Evolutionary conservation across 2,888 invertebrate genomes (phyloP), one percentile per base, ranked within the genome.

Genomic region (Polydrusus pterygomalis): DNA sequence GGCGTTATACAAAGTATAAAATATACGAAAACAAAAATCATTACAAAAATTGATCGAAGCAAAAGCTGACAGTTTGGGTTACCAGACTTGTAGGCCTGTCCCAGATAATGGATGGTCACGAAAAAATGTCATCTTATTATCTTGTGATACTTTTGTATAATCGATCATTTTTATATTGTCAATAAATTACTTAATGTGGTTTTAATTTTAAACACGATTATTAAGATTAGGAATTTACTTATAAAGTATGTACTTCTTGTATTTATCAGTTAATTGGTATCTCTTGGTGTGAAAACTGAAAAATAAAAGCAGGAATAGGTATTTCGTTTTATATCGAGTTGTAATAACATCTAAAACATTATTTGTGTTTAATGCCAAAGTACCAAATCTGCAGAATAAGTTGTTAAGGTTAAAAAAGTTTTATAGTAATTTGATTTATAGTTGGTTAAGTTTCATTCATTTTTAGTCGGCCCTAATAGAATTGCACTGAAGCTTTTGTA

Each of bases 101-200:
- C 78, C 51, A 77, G 79, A 77, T 85, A 85, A 85, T 85, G 84
- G 84, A 85, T 85, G 84, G 81, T 79, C 82, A 79, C 79, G 81
- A 79, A 81, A 81, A 83, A 83, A 84, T 85, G 85, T 85, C 85
- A 84, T 82, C 84, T 84, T 83, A 83, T 84, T 84, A 84, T 85
- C 84, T 81, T 79, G 75, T 80, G 80, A 80, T 81, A 81, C 81
- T 83, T 83, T 81, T 83, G 82, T 60, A 70, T 72, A 77, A 85
- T 85, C 84, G 83, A 85, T 85, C 85, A 85, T 85, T 81, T 80
- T 82, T 82, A 83, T 80, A 80, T 80, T 67, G 73, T 74, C 80
- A 74, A 76, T 78, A 77, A 80, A 80, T 79, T 78, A 78, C 70
- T 78, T 80, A 80, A 78, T 78, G 77, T 74, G 77, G 67, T 70